Evolutionary conservation across 37 sponge, comb jelly and placozoan species (phyloP), one percentile per base, ranked within the genome.

Genomic region (Beroe ovata): DNA sequence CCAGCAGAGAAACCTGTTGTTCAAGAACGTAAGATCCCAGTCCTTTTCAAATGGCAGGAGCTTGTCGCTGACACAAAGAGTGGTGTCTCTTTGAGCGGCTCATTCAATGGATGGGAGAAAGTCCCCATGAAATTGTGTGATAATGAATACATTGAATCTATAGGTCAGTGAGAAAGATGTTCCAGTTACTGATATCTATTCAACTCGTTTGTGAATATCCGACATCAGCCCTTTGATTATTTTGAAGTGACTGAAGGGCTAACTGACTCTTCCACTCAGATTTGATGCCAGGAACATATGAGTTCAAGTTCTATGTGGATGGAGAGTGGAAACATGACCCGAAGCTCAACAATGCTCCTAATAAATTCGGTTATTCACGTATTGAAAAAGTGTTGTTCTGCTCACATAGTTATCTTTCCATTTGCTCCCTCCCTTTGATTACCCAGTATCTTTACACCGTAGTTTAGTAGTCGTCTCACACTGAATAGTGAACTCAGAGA

Each of bases 31-130:
- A 23, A 6, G 28, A 42, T 77, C 8, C 84, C 84, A 41, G 84
- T 77, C 1, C 84, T 77, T 20, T 77, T 77, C 38, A 77, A 77
- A 42, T 77, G 84, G 84, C 54, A 39, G 54, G 84, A 42, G 42
- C 38, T 54, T 6, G 84, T 77, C 25, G 25, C 25, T 14, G 84
- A 77, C 28, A 25, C 21, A 1, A 21, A 39, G 23, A 42, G 54
- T 4, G 84, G 84, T 4, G 84, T 77, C 1, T 41, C 25, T 25
- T 28, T 77, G 4, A 42, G 84, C 21, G 84, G 84, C 23, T 32
- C 25, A 22, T 77, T 77, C 47, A 77, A 77, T 36, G 28, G 33
- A 4, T 71, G 71, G 71, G 37, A 4, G 8, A 11, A 28, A 30
- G 38, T 20, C 8, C 37, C 71, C 36, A 71, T 71, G 71, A 71